phyloP scores from a whole-genome alignment of 1,140 invertebrate genomes.

The Anadara kagoshimensis region DNA sequence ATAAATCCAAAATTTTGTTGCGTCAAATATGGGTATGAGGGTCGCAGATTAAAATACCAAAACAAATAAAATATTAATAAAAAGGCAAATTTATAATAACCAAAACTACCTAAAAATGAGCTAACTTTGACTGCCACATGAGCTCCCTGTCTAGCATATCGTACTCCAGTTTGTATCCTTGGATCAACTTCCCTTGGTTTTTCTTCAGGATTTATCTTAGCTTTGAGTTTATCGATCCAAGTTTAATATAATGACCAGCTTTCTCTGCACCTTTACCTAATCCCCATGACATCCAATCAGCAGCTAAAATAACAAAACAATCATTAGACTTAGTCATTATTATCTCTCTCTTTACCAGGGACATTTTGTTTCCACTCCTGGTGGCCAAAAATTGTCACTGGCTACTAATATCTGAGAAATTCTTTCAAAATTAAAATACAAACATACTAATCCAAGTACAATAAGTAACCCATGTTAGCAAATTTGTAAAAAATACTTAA shows the following conservation, averaged over 20 bases:
- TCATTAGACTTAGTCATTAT: slow-evolving; percentile 8
- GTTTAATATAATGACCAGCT: slow-evolving; percentile 78
- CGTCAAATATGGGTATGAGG: no score
- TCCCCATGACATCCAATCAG: slow-evolving; percentile 80
- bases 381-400: slow-evolving; percentile 9
- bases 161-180: slow-evolving; percentile 75
- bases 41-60: no score
- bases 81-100: background rate
- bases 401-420: background rate
- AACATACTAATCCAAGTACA: background rate
- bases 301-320: slow-evolving; percentile 73
- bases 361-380: slow-evolving; percentile 52
- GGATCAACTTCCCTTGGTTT: slow-evolving; percentile 47
- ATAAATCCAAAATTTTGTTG: no score
- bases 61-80: no score
- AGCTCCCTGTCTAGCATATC: slow-evolving; percentile 79
- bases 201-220: slow-evolving; percentile 75
- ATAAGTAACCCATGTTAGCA: background rate
- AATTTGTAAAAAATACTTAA: no score
- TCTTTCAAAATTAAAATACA: background rate
- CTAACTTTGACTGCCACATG: slow-evolving; percentile 77
- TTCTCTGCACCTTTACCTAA: slow-evolving; percentile 81
- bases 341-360: slow-evolving; percentile 25
- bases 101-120: slow-evolving; percentile 59
- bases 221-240: slow-evolving; percentile 79